Conservation (phyloP, 2,113 vertebrate genomes). For the Notothenia coriiceps region DNA sequence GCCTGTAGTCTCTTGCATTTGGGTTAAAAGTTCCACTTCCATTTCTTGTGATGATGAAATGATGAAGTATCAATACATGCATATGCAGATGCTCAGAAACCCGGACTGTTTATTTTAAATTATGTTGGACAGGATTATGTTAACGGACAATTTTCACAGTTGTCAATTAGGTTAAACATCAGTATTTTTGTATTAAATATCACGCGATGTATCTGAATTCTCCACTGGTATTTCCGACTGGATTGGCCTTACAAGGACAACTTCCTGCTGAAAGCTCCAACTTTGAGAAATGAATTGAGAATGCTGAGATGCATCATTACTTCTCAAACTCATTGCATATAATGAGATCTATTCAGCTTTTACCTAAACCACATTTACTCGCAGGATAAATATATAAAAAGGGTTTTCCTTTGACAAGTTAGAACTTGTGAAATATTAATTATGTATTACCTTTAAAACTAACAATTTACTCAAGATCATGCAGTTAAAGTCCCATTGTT, state of each 20-base stretch:
- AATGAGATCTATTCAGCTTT: slow-evolving; percentile 73
- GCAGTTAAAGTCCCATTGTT: slow-evolving; percentile 18
- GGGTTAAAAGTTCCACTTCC: too few relatives aligned
- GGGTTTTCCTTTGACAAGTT: slow-evolving; percentile 50
- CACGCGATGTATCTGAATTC: background rate
- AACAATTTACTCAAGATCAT: slow-evolving; percentile 20
- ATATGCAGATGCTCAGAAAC: too few relatives aligned
- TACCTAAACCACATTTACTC: slow-evolving; percentile 68
- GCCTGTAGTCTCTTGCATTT: too few relatives aligned
- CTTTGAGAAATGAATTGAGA: slow-evolving; percentile 33
- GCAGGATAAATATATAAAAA: slow-evolving; percentile 58
- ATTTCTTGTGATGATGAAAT: too few relatives aligned
- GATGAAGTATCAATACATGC: too few relatives aligned
- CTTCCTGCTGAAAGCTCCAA: slow-evolving; percentile 25
- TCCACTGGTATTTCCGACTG: slow-evolving; percentile 1
- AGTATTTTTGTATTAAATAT: background rate
- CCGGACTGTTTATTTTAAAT: too few relatives aligned
- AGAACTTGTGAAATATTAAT: slow-evolving; percentile 45
- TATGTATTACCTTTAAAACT: slow-evolving; percentile 37
- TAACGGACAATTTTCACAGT: too few relatives aligned
- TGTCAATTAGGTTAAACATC: background rate
- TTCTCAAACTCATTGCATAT: slow-evolving; percentile 73
- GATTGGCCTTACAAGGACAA: slow-evolving; percentile 12
- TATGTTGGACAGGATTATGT: background rate
- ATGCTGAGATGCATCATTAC: slow-evolving; percentile 69